Percentiles rank a stretch among this genome's conserved stretches.
phyloP scores from a whole-genome alignment of 2,797 vertebrate species.

The Sebastes paucispinis region DNA sequence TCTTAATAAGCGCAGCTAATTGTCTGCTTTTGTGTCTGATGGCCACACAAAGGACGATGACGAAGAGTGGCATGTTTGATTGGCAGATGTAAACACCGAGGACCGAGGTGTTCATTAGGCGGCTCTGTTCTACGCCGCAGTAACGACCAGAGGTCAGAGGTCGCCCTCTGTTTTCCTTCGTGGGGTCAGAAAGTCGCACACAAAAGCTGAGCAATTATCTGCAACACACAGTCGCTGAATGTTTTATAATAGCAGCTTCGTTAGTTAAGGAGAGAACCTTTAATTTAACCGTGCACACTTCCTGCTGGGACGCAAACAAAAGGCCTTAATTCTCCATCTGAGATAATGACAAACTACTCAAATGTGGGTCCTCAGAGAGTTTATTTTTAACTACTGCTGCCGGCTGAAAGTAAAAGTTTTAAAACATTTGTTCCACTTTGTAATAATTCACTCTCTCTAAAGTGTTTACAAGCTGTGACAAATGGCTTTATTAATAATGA shows the following conservation, averaged over 20 bases:
- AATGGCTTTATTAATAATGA: not conserved
- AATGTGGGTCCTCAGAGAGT: constrained; percentile 18
- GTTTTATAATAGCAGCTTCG: constrained; percentile 51
- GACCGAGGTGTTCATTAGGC: constrained; percentile 74
- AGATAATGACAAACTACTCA: constrained; percentile 48
- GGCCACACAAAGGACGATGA: constrained; percentile 62
- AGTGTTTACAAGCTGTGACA: not conserved
- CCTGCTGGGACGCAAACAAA: constrained; percentile 63
- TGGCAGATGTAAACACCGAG: constrained; percentile 68
- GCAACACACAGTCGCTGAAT: constrained; percentile 39
- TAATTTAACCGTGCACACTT: constrained; percentile 50
- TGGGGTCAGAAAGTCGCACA: constrained; percentile 63
- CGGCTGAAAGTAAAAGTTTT: constrained; percentile 4
- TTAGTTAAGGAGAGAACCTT: constrained; percentile 56
- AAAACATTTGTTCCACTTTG: not conserved
- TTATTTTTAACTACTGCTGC: constrained; percentile 23
- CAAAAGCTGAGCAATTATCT: constrained; percentile 74
- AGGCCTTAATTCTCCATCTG: constrained; percentile 41
- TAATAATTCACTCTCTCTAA: not conserved
- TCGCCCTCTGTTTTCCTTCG: constrained; percentile 61
- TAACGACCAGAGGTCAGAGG: constrained; percentile 68
- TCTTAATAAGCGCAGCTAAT: constrained; percentile 71
- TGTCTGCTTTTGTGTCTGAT: constrained; percentile 67
- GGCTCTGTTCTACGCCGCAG: constrained; percentile 60
- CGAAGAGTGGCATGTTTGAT: constrained; percentile 52